These are phyloP conservation scores for Etia nguti DNA, from an alignment of 2,113 vertebrate genomes.

Conservation along the genomic window DNA sequence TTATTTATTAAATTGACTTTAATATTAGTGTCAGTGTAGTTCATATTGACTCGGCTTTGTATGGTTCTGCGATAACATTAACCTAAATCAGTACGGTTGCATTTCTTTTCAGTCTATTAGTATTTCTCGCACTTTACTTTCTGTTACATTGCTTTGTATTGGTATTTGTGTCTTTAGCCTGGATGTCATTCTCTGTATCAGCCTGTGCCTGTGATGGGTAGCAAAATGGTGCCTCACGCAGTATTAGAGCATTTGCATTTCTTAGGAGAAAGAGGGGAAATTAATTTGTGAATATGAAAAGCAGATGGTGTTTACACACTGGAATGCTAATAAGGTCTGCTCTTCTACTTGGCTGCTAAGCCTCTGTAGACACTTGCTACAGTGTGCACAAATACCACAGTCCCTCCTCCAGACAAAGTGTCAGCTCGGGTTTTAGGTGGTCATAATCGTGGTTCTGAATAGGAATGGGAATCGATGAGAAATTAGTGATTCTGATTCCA, in stretches of 20 bases:
- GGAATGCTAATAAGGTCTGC: conserved; percentile 53
- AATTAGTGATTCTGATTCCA: neutral
- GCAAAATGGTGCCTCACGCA: neutral
- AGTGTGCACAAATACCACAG: neutral
- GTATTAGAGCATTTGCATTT: conserved; percentile 62
- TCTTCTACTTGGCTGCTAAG: neutral
- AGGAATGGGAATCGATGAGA: neutral
- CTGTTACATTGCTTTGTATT: neutral
- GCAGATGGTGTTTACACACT: conserved; percentile 41
- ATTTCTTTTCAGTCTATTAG: neutral
- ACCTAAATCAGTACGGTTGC: neutral
- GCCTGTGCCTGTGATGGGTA: neutral
- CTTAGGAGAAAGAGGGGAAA: conserved; percentile 47
- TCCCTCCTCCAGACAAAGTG: neutral
- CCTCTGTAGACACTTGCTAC: neutral
- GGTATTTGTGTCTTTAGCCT: neutral
- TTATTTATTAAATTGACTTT: neutral
- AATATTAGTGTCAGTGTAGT: neutral
- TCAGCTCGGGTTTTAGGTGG: neutral
- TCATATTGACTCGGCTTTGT: neutral
- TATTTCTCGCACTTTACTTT: neutral
- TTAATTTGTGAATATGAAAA: conserved; percentile 69
- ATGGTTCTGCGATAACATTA: neutral
- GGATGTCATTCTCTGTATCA: neutral
- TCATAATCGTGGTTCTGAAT: neutral